Conservation (phyloP, 2,113 vertebrate species). For the Daphoenositta chrysoptera region DNA sequence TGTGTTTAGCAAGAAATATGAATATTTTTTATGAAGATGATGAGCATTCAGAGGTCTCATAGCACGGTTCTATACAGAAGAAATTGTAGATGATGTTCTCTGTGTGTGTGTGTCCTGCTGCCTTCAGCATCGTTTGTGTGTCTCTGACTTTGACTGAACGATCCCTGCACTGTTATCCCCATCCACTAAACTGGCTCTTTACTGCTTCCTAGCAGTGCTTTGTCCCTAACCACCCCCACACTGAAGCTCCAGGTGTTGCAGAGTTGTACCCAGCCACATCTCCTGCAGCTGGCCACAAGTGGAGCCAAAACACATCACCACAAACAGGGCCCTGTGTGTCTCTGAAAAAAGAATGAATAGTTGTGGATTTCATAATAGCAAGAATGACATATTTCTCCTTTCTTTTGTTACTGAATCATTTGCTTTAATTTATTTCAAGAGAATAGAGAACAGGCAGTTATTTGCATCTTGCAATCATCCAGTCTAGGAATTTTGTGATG, state of each 20-base stretch:
- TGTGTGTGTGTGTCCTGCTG: neutral
- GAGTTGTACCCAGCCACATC: neutral
- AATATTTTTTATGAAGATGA: neutral
- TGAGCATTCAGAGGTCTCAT: neutral
- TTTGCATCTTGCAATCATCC: neutral
- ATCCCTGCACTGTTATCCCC: neutral
- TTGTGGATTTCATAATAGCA: neutral
- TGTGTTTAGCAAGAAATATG: neutral
- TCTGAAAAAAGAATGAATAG: neutral
- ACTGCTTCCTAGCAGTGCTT: accelerated
- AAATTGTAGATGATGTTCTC: accelerated
- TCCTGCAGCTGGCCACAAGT: neutral
- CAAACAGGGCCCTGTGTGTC: neutral
- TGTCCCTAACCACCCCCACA: neutral
- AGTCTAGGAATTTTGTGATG: neutral
- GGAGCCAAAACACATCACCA: neutral
- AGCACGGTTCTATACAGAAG: neutral
- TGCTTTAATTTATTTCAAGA: neutral
- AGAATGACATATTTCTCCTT: neutral
- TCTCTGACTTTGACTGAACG: neutral
- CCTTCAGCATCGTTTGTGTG: accelerated
- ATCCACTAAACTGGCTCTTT: neutral
- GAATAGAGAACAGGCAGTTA: neutral
- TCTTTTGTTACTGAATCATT: neutral
- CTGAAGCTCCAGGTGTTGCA: neutral